Evolutionary conservation across 2,113 vertebrate genomes (phyloP).

Genomic region (Petaurus breviceps): DNA sequence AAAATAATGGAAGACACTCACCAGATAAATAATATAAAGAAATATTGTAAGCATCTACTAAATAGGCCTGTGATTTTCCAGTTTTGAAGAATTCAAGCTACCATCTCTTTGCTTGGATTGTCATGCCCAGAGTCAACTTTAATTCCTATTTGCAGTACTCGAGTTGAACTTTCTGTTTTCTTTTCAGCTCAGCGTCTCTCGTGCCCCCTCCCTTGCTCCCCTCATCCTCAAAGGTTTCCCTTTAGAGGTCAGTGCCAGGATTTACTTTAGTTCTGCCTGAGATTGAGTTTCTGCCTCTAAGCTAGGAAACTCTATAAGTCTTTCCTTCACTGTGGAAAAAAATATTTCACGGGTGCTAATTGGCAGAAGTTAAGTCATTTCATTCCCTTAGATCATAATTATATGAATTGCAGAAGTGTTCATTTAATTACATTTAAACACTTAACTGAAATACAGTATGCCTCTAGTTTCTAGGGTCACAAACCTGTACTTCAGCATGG

Average conservation of each 20-base stretch:
- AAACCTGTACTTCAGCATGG: background rate
- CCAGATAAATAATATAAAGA: background rate
- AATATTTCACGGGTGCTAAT: constrained; percentile 44
- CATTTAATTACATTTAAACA: constrained; percentile 68
- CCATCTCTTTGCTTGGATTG: constrained; percentile 18
- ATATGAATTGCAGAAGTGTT: constrained; percentile 58
- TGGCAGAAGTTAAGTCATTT: constrained; percentile 64
- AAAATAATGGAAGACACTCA: background rate
- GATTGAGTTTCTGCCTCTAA: constrained; percentile 66
- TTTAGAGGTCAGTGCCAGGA: constrained; percentile 44
- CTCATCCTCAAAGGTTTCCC: background rate
- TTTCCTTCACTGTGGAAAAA: constrained; percentile 53
- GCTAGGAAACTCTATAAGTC: constrained; percentile 67
- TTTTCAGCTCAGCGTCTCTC: background rate
- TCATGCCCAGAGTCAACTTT: background rate
- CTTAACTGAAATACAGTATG: constrained; percentile 52
- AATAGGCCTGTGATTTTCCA: background rate
- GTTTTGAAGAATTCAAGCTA: constrained; percentile 17
- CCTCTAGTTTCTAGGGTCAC: constrained; percentile 31
- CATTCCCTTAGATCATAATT: constrained; percentile 62
- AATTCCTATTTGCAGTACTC: constrained; percentile 50
- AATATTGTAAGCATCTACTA: background rate
- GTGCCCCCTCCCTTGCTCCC: background rate
- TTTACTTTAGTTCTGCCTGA: background rate
- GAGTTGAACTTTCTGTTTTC: constrained; percentile 38